Percentiles rank a stretch among this genome's conserved stretches.
phyloP scores from a whole-genome alignment of 2,888 invertebrate genomes.

The Poecilus cupreus region DNA sequence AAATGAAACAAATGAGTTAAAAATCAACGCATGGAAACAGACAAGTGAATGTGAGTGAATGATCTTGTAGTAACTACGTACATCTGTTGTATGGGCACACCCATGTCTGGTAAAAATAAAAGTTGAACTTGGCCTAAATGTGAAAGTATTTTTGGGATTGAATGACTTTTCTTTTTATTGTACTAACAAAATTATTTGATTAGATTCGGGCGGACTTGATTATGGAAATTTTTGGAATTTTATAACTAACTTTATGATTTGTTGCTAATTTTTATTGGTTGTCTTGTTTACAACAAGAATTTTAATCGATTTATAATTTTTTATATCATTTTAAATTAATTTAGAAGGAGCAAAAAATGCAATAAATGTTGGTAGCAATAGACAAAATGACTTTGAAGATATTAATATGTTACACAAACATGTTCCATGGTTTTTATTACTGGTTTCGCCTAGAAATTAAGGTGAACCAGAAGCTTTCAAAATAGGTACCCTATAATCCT shows the following conservation, averaged over 20 bases:
- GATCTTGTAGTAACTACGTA: neutral
- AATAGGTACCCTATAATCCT: too few relatives aligned
- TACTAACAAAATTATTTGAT: neutral
- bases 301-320: neutral
- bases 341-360: neutral
- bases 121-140: conserved; percentile 56
- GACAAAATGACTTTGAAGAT: neutral
- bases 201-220: neutral
- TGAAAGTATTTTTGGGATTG: conserved; percentile 47
- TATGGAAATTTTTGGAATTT: neutral
- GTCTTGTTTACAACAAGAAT: neutral
- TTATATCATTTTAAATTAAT: neutral
- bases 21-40: neutral
- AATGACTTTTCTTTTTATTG: conserved; percentile 43
- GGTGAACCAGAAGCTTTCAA: too few relatives aligned
- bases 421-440: neutral
- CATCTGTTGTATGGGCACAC: conserved; percentile 24
- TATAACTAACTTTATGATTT: neutral
- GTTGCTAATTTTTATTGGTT: neutral
- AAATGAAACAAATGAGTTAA: neutral
- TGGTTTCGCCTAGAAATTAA: too few relatives aligned
- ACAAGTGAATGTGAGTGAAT: neutral
- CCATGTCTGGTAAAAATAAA: conserved; percentile 39
- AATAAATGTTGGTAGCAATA: neutral
- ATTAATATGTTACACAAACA: neutral